Percentiles rank a stretch among this genome's conserved stretches.
phyloP scores from a whole-genome alignment of 2,888 invertebrate species.

The Drosophila pseudotalamancana region DNA sequence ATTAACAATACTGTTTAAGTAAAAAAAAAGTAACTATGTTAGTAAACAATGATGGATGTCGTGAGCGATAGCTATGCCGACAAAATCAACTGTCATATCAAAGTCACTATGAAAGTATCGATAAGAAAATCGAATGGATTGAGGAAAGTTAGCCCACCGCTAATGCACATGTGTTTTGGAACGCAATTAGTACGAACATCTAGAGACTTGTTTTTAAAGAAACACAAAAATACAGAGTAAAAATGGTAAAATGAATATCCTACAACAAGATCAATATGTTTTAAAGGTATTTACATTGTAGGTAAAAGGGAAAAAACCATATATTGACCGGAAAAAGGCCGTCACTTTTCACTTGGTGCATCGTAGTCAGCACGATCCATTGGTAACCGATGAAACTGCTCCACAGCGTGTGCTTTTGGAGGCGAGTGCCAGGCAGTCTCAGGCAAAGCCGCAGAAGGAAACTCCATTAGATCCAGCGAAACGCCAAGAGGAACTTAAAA shows the following conservation, averaged over 20 bases:
- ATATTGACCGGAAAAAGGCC: constrained; percentile 95
- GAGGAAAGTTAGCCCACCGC: constrained; percentile 16
- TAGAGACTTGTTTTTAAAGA: neutral
- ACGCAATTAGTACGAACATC: constrained; percentile 1
- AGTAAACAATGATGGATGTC: neutral
- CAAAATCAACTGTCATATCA: neutral
- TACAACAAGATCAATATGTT: neutral
- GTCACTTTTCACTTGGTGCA: constrained; percentile 97
- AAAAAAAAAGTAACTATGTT: too few species aligned
- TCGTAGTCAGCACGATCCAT: constrained; percentile 96
- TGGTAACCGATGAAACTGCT: constrained; percentile 94
- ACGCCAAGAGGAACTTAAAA: constrained; percentile 89
- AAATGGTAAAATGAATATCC: constrained; percentile 33
- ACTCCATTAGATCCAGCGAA: constrained; percentile 84
- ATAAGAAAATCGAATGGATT: constrained; percentile 10
- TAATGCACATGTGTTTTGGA: constrained; percentile 56
- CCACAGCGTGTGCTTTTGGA: constrained; percentile 93
- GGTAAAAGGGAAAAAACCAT: constrained; percentile 85
- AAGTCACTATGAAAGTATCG: constrained; percentile 6
- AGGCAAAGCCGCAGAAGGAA: constrained; percentile 65
- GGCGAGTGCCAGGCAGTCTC: constrained; percentile 79
- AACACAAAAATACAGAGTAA: neutral
- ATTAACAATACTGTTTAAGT: neutral
- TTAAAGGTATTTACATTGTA: constrained; percentile 25
- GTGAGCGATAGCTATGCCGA: neutral